A percentile compares a stretch with the other conserved stretches of the same genome.
phyloP scores from a whole-genome alignment of 2,113 vertebrate species.

The Rutilus rutilus region DNA sequence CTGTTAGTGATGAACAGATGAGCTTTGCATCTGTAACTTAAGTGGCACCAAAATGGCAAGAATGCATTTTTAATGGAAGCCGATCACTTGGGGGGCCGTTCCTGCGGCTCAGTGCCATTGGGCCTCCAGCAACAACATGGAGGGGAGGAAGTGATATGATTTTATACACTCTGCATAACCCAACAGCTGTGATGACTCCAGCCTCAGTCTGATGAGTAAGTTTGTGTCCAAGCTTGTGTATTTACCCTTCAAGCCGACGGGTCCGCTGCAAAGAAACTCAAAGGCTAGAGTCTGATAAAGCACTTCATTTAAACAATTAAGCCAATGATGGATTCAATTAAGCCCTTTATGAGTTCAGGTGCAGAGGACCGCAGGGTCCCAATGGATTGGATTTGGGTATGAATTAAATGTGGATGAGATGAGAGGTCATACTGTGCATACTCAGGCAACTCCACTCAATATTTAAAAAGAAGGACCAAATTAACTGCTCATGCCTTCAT shows the following conservation, averaged over 20 bases:
- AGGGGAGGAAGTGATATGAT: constrained; percentile 31
- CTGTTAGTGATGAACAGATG: constrained; percentile 25
- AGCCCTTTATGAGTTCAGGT: constrained; percentile 64
- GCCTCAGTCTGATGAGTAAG: neutral
- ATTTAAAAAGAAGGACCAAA: constrained; percentile 51
- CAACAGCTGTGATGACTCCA: neutral
- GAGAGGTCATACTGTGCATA: constrained; percentile 45
- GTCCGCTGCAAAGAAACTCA: constrained; percentile 59
- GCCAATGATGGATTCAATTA: constrained; percentile 73
- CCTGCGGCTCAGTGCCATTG: constrained; percentile 10
- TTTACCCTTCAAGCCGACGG: constrained; percentile 52
- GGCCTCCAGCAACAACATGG: constrained; percentile 2
- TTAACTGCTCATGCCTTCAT: constrained; percentile 46
- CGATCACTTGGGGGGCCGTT: constrained; percentile 25
- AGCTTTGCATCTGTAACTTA: constrained; percentile 31
- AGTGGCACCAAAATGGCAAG: constrained; percentile 55
- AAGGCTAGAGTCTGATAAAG: constrained; percentile 61
- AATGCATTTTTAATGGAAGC: constrained; percentile 58
- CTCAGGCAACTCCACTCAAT: constrained; percentile 26
- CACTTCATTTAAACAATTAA: constrained; percentile 77
- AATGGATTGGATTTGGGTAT: constrained; percentile 49
- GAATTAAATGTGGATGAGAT: constrained; percentile 45
- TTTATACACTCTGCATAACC: constrained; percentile 28
- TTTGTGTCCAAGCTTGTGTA: constrained; percentile 36
- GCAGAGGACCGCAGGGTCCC: constrained; percentile 53